A percentile compares a stretch with the other conserved stretches of the same genome.
phyloP scores from a whole-genome alignment of 2,113 vertebrate genomes.

The Cynoglossus semilaevis region DNA sequence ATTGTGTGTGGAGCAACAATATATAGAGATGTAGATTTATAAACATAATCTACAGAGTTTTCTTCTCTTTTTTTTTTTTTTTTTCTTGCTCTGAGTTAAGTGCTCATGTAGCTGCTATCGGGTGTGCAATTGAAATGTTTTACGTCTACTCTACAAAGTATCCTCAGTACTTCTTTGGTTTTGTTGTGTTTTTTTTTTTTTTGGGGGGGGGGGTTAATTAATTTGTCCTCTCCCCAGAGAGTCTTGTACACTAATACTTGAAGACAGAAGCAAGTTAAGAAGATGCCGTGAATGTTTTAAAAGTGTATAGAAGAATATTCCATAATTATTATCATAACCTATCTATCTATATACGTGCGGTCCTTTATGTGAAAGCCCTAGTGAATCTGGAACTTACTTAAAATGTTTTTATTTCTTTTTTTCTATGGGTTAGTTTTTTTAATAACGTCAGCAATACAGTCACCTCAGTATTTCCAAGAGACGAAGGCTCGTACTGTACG shows the following conservation, averaged over 20 bases:
- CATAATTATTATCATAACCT: constrained; percentile 76
- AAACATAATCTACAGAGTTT: constrained; percentile 77
- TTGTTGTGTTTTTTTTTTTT: constrained; percentile 71
- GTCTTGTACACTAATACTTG: constrained; percentile 78
- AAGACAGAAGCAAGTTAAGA: constrained; percentile 62
- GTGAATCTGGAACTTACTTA: constrained; percentile 70
- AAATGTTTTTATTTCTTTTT: constrained; percentile 68
- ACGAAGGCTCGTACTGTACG: constrained; percentile 11
- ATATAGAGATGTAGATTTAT: constrained; percentile 82
- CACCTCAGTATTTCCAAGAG: constrained; percentile 64
- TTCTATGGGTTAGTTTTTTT: constrained; percentile 49
- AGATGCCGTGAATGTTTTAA: constrained; percentile 71
- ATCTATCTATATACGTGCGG: constrained; percentile 76
- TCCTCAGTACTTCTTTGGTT: constrained; percentile 68
- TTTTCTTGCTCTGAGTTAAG: constrained; percentile 76
- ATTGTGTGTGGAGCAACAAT: constrained; percentile 71
- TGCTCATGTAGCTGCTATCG: constrained; percentile 87
- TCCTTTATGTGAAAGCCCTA: constrained; percentile 77
- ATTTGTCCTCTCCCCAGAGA: constrained; percentile 70
- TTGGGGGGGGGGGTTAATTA: constrained; percentile 64
- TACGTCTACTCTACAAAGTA: constrained; percentile 40
- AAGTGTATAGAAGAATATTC: constrained; percentile 75
- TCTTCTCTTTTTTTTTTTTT: constrained; percentile 29
- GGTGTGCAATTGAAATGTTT: constrained; percentile 79
- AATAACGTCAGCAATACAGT: constrained; percentile 75